Percentiles rank a stretch among this genome's conserved stretches.
phyloP scores from a whole-genome alignment of 2,113 vertebrate species.

The Muscicapa adusta region DNA sequence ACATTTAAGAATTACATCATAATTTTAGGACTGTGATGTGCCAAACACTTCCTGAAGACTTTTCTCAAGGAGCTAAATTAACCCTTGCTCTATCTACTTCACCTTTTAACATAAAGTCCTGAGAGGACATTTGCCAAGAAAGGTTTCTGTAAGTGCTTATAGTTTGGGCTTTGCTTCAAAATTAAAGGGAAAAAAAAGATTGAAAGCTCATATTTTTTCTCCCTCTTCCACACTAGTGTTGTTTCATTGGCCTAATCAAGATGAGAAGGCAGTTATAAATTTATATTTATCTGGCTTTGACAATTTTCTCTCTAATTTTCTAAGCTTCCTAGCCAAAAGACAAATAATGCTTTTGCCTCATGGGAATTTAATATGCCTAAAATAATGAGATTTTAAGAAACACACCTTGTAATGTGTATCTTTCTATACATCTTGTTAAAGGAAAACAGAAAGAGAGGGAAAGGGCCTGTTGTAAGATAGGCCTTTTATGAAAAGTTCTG shows the following conservation, averaged over 20 bases:
- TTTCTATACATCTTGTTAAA: background rate
- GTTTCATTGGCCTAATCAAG: background rate
- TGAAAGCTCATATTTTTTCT: background rate
- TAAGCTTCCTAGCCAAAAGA: background rate
- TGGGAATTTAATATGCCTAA: background rate
- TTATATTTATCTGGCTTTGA: background rate
- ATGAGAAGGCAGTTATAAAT: background rate
- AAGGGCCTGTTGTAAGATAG: background rate
- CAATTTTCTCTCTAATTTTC: background rate
- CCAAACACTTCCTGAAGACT: background rate
- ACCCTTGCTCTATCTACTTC: background rate
- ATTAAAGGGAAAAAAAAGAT: background rate
- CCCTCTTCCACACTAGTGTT: background rate
- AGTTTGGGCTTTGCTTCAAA: background rate
- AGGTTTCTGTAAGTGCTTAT: background rate
- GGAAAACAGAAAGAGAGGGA: background rate
- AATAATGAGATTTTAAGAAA: background rate
- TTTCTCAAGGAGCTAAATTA: background rate
- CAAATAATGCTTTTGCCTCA: background rate
- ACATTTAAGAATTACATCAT: background rate
- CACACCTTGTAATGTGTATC: background rate
- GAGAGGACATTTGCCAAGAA: background rate
- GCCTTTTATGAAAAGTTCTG: slow-evolving; percentile 23
- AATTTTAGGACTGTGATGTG: background rate
- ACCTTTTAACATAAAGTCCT: background rate